Conservation (phyloP, 2,888 invertebrate species). For the Calliopum simillimum region DNA sequence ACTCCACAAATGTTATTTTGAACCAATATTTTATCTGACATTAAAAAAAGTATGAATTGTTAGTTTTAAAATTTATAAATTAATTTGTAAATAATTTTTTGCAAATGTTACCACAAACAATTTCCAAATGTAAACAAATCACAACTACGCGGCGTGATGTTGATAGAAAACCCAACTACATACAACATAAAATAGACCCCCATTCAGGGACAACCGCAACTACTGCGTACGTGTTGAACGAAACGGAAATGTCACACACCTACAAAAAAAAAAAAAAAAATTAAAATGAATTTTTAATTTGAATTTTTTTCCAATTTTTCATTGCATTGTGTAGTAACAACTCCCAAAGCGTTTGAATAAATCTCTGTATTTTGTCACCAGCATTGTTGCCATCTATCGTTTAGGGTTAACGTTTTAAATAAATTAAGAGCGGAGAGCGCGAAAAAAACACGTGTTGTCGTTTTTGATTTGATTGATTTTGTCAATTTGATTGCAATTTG, state of each 20-base stretch:
- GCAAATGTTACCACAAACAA: too few species aligned
- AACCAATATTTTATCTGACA: too few species aligned
- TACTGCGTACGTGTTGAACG: slow-evolving; percentile 13
- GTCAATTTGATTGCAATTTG: slow-evolving; percentile 18
- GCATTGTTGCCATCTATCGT: background rate
- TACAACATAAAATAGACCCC: slow-evolving; percentile 4
- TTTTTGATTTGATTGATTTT: slow-evolving; percentile 12
- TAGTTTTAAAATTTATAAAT: too few species aligned
- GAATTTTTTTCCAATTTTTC: background rate
- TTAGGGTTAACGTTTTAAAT: slow-evolving; percentile 16
- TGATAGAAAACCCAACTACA: background rate
- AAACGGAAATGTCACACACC: slow-evolving; percentile 21
- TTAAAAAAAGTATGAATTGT: too few species aligned
- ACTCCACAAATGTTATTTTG: too few species aligned
- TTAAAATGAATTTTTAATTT: background rate
- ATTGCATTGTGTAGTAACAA: background rate
- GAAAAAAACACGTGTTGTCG: slow-evolving; percentile 26
- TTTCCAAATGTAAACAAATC: too few species aligned
- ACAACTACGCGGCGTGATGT: too few species aligned
- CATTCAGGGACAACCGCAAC: slow-evolving; percentile 6
- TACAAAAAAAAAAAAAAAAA: background rate
- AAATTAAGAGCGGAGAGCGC: slow-evolving; percentile 12
- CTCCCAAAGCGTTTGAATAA: slow-evolving; percentile 4
- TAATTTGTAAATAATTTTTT: too few species aligned
- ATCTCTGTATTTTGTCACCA: background rate